Evolutionary conservation across 1,140 invertebrate genomes (phyloP).

Genomic region (Saccostrea glomerata): DNA sequence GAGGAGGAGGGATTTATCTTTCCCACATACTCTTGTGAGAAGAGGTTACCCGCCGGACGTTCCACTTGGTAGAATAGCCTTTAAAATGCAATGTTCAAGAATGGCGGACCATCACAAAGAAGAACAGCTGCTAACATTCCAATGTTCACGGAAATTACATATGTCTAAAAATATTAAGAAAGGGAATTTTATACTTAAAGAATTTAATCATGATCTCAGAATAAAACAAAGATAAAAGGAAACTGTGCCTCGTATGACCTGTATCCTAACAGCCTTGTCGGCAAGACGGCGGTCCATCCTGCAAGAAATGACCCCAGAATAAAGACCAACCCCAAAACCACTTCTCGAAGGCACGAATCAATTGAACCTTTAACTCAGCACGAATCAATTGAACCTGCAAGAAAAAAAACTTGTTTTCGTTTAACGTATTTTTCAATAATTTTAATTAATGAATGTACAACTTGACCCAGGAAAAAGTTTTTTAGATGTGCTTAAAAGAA

Average conservation of each 20-base stretch:
- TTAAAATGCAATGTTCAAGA: neutral
- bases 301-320: constrained; percentile 13
- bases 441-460: no score
- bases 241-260: constrained; percentile 39
- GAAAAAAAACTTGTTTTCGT: neutral
- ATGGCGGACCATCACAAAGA: neutral
- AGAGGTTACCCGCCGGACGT: neutral
- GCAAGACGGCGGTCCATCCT: constrained; percentile 13
- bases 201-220: no score
- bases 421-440: no score
- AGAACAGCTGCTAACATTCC: constrained; percentile 5
- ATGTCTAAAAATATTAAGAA: neutral
- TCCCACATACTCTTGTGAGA: neutral
- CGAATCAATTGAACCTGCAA: constrained; percentile 27
- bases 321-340: constrained; percentile 4
- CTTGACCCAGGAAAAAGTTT: no score
- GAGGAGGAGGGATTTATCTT: neutral
- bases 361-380: neutral
- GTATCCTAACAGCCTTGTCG: constrained; percentile 18
- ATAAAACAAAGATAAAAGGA: neutral
- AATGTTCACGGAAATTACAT: constrained; percentile 1
- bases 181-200: neutral
- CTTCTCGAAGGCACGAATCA: constrained; percentile 32
- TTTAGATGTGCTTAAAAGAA: no score
- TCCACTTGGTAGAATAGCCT: neutral